A percentile compares a stretch with the other conserved stretches of the same genome.
Conservation (phyloP, 2,888 invertebrate species). For the Brachylomia viminalis region DNA sequence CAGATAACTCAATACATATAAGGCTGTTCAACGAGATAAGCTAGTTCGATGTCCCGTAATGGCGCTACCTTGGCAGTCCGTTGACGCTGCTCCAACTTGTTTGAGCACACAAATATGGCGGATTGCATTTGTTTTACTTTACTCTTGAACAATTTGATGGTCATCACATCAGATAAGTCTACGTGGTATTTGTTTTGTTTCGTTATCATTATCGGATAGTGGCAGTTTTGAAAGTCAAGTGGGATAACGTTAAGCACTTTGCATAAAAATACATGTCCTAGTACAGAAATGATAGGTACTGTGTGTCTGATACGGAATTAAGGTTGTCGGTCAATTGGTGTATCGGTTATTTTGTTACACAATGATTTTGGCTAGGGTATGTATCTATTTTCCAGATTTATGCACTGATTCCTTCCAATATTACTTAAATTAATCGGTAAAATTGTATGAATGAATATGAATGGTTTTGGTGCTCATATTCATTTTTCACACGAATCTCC, state of each 20-base stretch:
- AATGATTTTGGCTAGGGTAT: no score
- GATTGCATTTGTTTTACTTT: constrained; percentile 36
- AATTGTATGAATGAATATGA: not conserved
- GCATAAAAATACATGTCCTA: constrained; percentile 19
- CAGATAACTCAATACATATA: constrained; percentile 42
- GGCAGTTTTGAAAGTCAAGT: constrained; percentile 56
- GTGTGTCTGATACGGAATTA: constrained; percentile 21
- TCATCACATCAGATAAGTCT: constrained; percentile 42
- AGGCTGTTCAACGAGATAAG: constrained; percentile 49
- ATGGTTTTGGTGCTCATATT: not conserved
- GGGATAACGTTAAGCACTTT: constrained; percentile 12
- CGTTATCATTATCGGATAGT: constrained; percentile 45
- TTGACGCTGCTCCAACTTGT: constrained; percentile 55
- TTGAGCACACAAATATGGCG: constrained; percentile 38
- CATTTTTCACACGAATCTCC: not conserved
- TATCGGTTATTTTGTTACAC: constrained; percentile 18
- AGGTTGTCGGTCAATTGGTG: not conserved
- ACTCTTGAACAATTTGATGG: constrained; percentile 48
- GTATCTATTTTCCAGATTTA: not conserved
- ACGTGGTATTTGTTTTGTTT: constrained; percentile 33
- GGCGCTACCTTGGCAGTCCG: constrained; percentile 56
- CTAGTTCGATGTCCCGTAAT: constrained; percentile 57
- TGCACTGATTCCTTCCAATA: not conserved
- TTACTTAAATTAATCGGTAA: not conserved
- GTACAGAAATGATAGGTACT: not conserved